A percentile compares a stretch with the other conserved stretches of the same genome.
Conservation (phyloP, 2,113 vertebrate species). For the Cranoglanis bouderius region DNA sequence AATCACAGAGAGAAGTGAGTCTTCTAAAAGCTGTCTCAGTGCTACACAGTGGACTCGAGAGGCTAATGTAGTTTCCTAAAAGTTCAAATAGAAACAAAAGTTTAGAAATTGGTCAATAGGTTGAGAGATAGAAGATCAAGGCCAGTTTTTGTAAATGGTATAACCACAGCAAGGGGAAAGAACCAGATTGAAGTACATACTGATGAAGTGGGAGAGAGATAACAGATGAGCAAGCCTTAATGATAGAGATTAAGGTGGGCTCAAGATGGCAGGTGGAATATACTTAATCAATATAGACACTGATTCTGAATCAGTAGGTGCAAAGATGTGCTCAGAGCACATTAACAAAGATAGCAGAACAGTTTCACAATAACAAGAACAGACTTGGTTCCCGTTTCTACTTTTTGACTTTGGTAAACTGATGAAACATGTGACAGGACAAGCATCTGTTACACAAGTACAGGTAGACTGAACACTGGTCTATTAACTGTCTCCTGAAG, state of each 20-base stretch:
- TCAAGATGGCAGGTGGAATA: not conserved
- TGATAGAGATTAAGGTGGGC: not conserved
- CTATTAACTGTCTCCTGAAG: not conserved
- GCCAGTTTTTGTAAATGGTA: not conserved
- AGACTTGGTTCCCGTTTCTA: not conserved
- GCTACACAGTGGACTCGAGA: not conserved
- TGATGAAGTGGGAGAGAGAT: not conserved
- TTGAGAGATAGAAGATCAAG: not conserved
- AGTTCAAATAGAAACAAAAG: not conserved
- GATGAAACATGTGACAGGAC: conserved; percentile 5
- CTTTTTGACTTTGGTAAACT: conserved; percentile 8
- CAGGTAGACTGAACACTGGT: not conserved
- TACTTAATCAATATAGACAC: not conserved
- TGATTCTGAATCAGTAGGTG: not conserved
- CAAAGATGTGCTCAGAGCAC: not conserved
- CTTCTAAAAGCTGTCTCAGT: not conserved
- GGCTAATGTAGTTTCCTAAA: not conserved
- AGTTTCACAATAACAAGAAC: conserved; percentile 1
- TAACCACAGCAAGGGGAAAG: not conserved
- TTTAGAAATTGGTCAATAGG: not conserved
- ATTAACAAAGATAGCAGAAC: not conserved
- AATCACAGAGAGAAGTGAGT: not conserved
- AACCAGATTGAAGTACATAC: not conserved
- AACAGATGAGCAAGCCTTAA: not conserved
- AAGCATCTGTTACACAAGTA: conserved; percentile 17